phyloP scores from a whole-genome alignment of 2,888 invertebrate genomes.

The Dendrolimus houi region DNA sequence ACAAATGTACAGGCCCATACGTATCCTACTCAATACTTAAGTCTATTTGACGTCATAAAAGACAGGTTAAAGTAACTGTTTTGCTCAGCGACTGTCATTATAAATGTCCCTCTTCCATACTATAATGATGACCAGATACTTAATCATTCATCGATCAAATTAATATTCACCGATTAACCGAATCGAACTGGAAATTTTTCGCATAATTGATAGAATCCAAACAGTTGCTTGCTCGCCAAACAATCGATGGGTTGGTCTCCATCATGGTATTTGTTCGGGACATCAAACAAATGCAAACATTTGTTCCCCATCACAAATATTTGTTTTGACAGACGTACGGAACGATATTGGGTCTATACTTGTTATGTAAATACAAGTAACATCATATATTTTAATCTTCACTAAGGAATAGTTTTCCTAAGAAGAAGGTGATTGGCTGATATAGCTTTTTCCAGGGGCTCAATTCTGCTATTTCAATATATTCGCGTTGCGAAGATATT shows the following conservation, averaged over 20 bases:
- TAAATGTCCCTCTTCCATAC: too few species aligned
- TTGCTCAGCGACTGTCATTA: too few species aligned
- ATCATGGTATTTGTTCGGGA: conserved; percentile 14
- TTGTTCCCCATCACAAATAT: conserved; percentile 32
- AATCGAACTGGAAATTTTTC: neutral
- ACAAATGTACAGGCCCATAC: too few species aligned
- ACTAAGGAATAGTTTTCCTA: neutral
- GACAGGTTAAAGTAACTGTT: too few species aligned
- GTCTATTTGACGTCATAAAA: too few species aligned
- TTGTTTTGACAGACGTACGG: conserved; percentile 12
- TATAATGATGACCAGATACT: too few species aligned
- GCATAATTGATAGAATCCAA: neutral
- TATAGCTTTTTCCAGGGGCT: too few species aligned
- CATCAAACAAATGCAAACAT: conserved; percentile 20
- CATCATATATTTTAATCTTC: neutral
- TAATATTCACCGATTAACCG: neutral
- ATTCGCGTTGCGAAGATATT: too few species aligned
- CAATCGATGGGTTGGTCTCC: neutral
- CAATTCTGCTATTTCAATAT: too few species aligned
- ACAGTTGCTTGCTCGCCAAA: neutral
- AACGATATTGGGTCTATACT: neutral
- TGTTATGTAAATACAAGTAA: neutral
- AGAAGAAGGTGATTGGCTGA: too few species aligned
- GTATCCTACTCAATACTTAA: too few species aligned
- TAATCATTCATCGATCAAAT: neutral